Conservation (phyloP, 2,113 vertebrate species). For the Coryphaenoides rupestris region DNA sequence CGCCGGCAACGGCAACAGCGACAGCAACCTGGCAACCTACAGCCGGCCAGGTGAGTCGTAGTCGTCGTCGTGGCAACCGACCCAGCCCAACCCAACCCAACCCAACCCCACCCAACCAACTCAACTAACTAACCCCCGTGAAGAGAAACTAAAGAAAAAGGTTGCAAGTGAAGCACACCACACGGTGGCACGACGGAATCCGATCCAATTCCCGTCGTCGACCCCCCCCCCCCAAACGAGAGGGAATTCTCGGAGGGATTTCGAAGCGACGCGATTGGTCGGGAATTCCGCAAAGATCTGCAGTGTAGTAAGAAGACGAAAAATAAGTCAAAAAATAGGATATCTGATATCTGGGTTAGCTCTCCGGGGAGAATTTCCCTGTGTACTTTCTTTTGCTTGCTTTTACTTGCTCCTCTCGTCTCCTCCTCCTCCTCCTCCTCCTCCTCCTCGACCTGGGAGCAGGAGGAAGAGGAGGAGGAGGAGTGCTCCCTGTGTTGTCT, state of each 20-base stretch:
- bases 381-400: constrained; percentile 31
- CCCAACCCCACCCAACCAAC: not conserved
- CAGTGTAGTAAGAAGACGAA: constrained; percentile 27
- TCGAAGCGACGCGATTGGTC: constrained; percentile 41
- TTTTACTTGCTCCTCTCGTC: constrained; percentile 20
- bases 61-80: too few species aligned
- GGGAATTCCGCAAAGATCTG: constrained; percentile 37
- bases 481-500: constrained; percentile 52
- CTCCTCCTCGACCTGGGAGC: too few species aligned
- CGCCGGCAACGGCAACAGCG: constrained; percentile 90
- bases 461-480: constrained; percentile 47
- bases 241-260: constrained; percentile 32
- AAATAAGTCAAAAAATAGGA: constrained; percentile 34
- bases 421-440: too few species aligned
- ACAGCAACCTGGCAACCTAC: constrained; percentile 94
- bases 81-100: too few species aligned
- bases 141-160: too few species aligned
- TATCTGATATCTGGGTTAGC: constrained; percentile 67
- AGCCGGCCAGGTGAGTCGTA: constrained; percentile 95
- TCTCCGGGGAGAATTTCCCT: constrained; percentile 54
- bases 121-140: too few species aligned
- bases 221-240: not conserved
- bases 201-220: too few species aligned
- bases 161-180: too few species aligned
- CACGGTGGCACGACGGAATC: too few species aligned